phyloP scores from a whole-genome alignment of 2,113 vertebrate species.

The Clupea harengus region DNA sequence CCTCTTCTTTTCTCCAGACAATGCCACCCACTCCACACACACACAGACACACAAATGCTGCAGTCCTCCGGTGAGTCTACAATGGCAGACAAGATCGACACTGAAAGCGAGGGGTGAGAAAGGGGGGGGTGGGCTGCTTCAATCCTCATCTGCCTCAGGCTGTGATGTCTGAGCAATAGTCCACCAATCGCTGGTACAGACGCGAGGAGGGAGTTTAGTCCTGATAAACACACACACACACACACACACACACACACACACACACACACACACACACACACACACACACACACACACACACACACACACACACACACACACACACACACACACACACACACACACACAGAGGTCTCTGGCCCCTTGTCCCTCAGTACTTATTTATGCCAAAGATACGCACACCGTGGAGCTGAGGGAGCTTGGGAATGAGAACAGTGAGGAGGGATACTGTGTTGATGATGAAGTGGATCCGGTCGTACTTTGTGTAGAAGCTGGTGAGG shows the following conservation, averaged over 20 bases:
- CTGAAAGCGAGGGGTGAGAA: background rate
- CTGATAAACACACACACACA: constrained; percentile 9
- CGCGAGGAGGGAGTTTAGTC: background rate
- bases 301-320: constrained; percentile 17
- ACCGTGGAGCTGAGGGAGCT: constrained; percentile 93
- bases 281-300: constrained; percentile 24
- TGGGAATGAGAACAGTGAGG: constrained; percentile 94
- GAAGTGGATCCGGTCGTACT: constrained; percentile 92
- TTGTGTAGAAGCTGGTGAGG: constrained; percentile 98
- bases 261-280: constrained; percentile 2
- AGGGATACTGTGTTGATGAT: constrained; percentile 92
- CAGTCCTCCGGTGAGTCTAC: background rate
- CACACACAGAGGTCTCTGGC: constrained; percentile 22
- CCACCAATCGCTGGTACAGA: background rate
- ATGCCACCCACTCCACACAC: background rate
- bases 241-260: constrained; percentile 31
- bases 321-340: constrained; percentile 25
- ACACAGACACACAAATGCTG: background rate
- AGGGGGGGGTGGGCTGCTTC: background rate
- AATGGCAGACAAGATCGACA: background rate
- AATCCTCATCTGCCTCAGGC: background rate
- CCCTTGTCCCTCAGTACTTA: constrained; percentile 78
- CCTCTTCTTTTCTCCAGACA: background rate
- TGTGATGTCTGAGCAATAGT: background rate
- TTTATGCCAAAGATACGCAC: constrained; percentile 98